Base-by-base conservation (phyloP, 2,888 invertebrate species). In the Drymonia ruficornis region DNA sequence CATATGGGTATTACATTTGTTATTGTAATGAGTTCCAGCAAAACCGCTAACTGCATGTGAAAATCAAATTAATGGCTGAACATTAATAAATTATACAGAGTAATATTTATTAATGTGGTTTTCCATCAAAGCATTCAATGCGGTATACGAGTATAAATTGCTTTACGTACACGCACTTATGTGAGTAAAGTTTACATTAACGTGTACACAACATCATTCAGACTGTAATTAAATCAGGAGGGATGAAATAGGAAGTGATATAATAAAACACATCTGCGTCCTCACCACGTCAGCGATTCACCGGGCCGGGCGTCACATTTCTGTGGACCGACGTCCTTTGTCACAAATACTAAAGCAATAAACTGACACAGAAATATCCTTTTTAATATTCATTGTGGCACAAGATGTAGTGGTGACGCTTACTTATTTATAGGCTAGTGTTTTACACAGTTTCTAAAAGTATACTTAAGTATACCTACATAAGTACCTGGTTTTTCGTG, bases 241-340 rank as follows among this genome's bases (percentile, higher is more conserved):
- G 61, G 61, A 61, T 66, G 57, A 67, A 65, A 66, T 65, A 64
- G 72, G 72, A 66, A 71, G 69, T 63, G 76, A 78, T 78, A 78
- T 77, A 78, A 76, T 81, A 87, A 87, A 87, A 84, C 76, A 79
- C 84, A 86, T 84, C 80, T 86, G 83, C 74, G 77, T 69, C 59
- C 67, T 66, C 67, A 65, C 63, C 63, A 56, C 56, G 68, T 70
- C 63, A 63, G 63, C 72, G 56, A 65, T 65, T 73, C 74, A 63
- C 68, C 48, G 55, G 31, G 43, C 48, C n/a, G 29, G 40, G 49
- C 52, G 38, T 11, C 56, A 51, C 53, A 49, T 57, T 58, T 54
- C 43, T 49, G 42, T 51, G 52, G 45, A 47, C 34, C 43, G 38
- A 43, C 47, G 28, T 28, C 52, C 50, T 57, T 50, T 53, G 56